phyloP scores from a whole-genome alignment of 2,797 vertebrate genomes.

The Notoglanidium macrostoma region DNA sequence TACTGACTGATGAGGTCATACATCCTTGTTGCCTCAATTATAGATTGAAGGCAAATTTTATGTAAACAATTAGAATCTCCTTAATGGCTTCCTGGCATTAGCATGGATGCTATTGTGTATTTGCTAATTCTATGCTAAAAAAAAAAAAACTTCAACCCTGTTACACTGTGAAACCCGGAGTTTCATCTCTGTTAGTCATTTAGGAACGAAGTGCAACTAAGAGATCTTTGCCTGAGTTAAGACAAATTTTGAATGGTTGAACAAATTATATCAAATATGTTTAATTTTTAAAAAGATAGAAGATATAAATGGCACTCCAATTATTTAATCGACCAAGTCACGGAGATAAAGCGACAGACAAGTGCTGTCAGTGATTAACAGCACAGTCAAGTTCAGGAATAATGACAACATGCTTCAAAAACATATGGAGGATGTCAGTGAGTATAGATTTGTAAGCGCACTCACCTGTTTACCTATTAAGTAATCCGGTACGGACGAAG shows the following conservation, averaged over 20 bases:
- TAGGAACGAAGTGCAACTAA: neutral
- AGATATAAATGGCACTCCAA: too few species aligned
- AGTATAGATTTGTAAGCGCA: neutral
- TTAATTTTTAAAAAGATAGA: neutral
- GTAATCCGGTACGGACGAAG: neutral
- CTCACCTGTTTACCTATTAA: slow-evolving; percentile 4
- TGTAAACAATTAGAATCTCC: neutral
- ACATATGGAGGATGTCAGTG: neutral
- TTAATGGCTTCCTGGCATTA: neutral
- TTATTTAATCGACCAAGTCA: neutral
- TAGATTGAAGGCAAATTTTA: neutral
- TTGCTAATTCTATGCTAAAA: neutral
- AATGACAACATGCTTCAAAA: neutral
- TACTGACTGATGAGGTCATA: neutral
- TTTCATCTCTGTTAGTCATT: neutral
- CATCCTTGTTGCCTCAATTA: neutral
- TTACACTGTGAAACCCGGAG: neutral
- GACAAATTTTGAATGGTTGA: neutral
- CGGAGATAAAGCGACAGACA: neutral
- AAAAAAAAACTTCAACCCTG: neutral
- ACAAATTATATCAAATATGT: neutral
- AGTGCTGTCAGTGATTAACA: neutral
- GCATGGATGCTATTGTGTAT: neutral
- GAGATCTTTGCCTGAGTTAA: neutral
- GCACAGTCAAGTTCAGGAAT: neutral